These are phyloP conservation scores for Zeugodacus cucurbitae DNA, from an alignment of 1,140 invertebrate genomes.

Conservation along the genomic window DNA sequence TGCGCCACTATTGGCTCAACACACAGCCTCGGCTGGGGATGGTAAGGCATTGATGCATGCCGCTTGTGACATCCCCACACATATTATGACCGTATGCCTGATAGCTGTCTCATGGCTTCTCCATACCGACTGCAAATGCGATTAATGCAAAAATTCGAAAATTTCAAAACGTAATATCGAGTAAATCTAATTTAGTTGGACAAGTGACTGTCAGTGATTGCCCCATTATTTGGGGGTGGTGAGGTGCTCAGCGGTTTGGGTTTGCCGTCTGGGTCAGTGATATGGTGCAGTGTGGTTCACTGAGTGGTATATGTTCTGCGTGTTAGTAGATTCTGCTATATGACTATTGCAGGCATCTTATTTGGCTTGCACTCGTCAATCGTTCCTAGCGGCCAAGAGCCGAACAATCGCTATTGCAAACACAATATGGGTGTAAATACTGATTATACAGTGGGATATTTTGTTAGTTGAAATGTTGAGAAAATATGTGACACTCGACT, in stretches of 20 bases:
- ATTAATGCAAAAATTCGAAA: slow-evolving; percentile 34
- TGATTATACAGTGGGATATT: background rate
- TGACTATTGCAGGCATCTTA: slow-evolving; percentile 1
- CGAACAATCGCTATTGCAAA: background rate
- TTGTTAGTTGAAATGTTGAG: too few species aligned
- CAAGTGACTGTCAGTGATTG: slow-evolving; percentile 29
- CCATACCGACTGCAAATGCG: slow-evolving; percentile 1
- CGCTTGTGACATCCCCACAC: background rate
- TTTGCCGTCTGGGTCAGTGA: background rate
- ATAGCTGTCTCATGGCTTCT: slow-evolving; percentile 28
- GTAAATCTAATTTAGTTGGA: slow-evolving; percentile 38
- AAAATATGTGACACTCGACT: too few species aligned
- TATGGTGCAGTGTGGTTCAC: background rate
- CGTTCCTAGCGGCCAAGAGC: background rate
- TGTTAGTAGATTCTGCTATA: background rate
- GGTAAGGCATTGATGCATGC: background rate
- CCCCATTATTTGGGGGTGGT: slow-evolving; percentile 28
- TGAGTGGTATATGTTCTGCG: background rate
- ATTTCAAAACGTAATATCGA: slow-evolving; percentile 29
- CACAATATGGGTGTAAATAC: background rate
- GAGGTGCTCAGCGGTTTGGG: background rate
- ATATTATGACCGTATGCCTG: slow-evolving; percentile 31
- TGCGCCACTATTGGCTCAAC: background rate
- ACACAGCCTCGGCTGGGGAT: background rate
- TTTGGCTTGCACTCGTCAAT: slow-evolving; percentile 14